phyloP scores from a whole-genome alignment of 1,140 invertebrate species.

The Dinoponera quadriceps region DNA sequence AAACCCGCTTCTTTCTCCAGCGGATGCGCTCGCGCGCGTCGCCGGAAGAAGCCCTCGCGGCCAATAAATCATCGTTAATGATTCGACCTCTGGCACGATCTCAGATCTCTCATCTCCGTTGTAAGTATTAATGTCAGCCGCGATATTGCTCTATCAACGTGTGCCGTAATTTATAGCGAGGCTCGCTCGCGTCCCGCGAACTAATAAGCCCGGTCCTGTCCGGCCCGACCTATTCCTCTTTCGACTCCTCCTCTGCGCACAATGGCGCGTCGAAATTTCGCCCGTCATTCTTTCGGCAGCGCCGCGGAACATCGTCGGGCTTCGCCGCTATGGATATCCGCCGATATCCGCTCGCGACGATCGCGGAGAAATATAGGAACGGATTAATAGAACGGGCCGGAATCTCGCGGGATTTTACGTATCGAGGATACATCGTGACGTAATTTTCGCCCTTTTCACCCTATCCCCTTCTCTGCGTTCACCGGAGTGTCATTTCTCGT shows the following conservation, averaged over 20 bases:
- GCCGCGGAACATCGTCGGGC: slow-evolving; percentile 2
- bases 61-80: slow-evolving; percentile 64
- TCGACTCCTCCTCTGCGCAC: slow-evolving; percentile 41
- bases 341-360: slow-evolving; percentile 55
- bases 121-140: slow-evolving; percentile 63
- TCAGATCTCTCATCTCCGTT: slow-evolving; percentile 58
- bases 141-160: slow-evolving; percentile 63
- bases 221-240: slow-evolving; percentile 34
- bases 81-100: slow-evolving; percentile 58
- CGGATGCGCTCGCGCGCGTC: slow-evolving; percentile 44
- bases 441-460: neutral
- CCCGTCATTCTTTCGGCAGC: slow-evolving; percentile 44
- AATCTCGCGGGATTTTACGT: neutral
- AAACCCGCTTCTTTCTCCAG: slow-evolving; percentile 46
- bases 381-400: neutral
- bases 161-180: slow-evolving; percentile 59
- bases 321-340: slow-evolving; percentile 24
- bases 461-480: neutral
- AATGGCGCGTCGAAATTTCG: slow-evolving; percentile 56
- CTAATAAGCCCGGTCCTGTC: slow-evolving; percentile 52
- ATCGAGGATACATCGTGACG: neutral
- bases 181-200: slow-evolving; percentile 39
- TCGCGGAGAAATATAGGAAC: slow-evolving; percentile 36
- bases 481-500: neutral
- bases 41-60: slow-evolving; percentile 56